phyloP scores from a whole-genome alignment of 2,888 invertebrate genomes.

The Choristoneura rosaceana region DNA sequence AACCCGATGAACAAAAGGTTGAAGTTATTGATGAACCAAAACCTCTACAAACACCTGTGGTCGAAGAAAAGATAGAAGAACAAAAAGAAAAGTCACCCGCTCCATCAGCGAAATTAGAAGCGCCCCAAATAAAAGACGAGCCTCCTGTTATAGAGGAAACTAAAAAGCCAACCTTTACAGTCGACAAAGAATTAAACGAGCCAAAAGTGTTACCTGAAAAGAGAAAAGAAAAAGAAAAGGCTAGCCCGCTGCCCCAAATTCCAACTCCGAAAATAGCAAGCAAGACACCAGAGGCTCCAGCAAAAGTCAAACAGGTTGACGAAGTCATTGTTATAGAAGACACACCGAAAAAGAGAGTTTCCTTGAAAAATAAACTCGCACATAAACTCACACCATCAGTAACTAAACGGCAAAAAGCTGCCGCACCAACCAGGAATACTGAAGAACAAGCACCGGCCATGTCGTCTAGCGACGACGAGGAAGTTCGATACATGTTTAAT shows the following conservation, averaged over 20 bases:
- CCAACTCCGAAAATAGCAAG: conserved; percentile 22
- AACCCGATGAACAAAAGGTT: conserved; percentile 44
- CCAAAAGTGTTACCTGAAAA: conserved; percentile 13
- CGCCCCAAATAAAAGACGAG: conserved; percentile 10
- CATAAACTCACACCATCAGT: conserved; percentile 56
- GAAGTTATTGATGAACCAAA: conserved; percentile 43
- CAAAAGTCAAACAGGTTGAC: conserved; percentile 45
- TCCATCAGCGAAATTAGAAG: conserved; percentile 16
- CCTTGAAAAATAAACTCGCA: conserved; percentile 56
- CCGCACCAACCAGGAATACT: conserved; percentile 45
- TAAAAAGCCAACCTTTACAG: conserved; percentile 6
- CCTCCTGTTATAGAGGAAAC: conserved; percentile 6
- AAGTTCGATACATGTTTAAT: conserved; percentile 77
- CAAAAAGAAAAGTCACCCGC: not conserved
- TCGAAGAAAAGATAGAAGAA: conserved; percentile 16
- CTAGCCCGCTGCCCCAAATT: conserved; percentile 7
- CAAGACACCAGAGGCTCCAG: conserved; percentile 50
- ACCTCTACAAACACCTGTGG: conserved; percentile 44
- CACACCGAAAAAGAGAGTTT: conserved; percentile 64
- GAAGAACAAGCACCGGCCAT: conserved; percentile 50
- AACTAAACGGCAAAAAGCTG: conserved; percentile 62
- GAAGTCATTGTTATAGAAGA: conserved; percentile 48
- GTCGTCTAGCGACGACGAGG: conserved; percentile 74
- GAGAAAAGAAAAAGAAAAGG: too few species aligned
- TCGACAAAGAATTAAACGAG: conserved; percentile 12